These are phyloP conservation scores for Oriolus oriolus DNA, from an alignment of 2,113 vertebrate species.

Conservation along the genomic window DNA sequence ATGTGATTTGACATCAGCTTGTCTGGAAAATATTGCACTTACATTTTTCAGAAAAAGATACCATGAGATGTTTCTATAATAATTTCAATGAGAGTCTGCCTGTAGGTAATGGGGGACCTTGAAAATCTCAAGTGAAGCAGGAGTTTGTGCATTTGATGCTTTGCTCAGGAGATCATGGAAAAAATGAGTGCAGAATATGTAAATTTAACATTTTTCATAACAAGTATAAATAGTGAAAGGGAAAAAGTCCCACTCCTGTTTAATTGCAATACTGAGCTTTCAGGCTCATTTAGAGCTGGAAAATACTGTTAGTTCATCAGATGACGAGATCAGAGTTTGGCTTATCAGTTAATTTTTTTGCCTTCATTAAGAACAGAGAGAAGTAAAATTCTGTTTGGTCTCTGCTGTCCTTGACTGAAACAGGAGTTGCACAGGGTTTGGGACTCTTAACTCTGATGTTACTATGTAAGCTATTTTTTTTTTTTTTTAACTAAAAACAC, in stretches of 20 bases:
- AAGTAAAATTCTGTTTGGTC: not conserved
- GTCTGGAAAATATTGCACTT: not conserved
- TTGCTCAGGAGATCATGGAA: not conserved
- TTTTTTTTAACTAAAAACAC: not conserved
- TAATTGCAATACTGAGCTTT: not conserved
- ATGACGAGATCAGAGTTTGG: not conserved
- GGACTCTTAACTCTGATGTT: not conserved
- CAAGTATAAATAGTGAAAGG: not conserved
- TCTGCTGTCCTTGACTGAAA: not conserved
- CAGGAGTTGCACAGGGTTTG: rapidly evolving
- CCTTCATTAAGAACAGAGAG: not conserved
- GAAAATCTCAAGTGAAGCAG: not conserved
- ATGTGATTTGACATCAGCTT: not conserved
- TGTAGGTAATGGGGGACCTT: not conserved
- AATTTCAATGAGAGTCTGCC: not conserved
- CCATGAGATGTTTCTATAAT: not conserved
- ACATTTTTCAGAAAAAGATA: not conserved
- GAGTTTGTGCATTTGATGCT: not conserved
- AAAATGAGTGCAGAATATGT: not conserved
- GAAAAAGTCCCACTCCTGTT: not conserved
- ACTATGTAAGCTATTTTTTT: not conserved
- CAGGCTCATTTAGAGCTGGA: not conserved
- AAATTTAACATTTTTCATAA: not conserved
- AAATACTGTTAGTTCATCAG: not conserved
- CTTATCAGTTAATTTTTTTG: not conserved